phyloP scores from a whole-genome alignment of 2,888 invertebrate species.

The Eristalinus sepulchralis region DNA sequence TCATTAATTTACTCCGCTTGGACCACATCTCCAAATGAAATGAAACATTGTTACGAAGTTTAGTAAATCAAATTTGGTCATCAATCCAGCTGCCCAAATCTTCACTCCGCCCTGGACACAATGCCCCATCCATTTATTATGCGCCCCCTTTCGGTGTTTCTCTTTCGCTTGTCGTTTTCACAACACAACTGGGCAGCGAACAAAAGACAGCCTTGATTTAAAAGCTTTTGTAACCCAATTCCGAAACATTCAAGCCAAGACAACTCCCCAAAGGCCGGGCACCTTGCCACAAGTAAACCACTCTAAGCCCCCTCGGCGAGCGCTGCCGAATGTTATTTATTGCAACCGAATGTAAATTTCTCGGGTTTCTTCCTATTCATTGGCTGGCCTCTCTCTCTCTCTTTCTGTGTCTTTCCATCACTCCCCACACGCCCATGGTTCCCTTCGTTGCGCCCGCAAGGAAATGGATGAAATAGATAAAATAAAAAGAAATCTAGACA shows the following conservation, averaged over 20 bases:
- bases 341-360: conserved; percentile 26
- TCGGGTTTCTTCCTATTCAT: conserved; percentile 19
- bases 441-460: not conserved
- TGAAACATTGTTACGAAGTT: not conserved
- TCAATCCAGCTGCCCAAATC: not conserved
- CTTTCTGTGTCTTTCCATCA: not conserved
- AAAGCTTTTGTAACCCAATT: conserved; percentile 54
- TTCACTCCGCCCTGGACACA: conserved; percentile 4
- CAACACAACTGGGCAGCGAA: not conserved
- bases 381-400: conserved; percentile 16
- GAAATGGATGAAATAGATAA: conserved; percentile 28
- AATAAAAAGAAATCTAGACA: conserved; percentile 26
- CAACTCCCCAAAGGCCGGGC: conserved; percentile 5
- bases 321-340: conserved; percentile 32
- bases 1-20: not conserved
- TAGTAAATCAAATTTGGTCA: conserved; percentile 25
- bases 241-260: conserved; percentile 13
- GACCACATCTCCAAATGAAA: not conserved
- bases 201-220: conserved; percentile 22
- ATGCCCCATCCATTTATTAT: conserved; percentile 4
- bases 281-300: conserved; percentile 21
- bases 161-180: not conserved
- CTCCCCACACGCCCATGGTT: conserved; percentile 24
- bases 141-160: conserved; percentile 4
- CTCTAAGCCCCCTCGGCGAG: conserved; percentile 11